phyloP scores from a whole-genome alignment of 2,797 vertebrate species.

The Kryptolebias ocellatus region DNA sequence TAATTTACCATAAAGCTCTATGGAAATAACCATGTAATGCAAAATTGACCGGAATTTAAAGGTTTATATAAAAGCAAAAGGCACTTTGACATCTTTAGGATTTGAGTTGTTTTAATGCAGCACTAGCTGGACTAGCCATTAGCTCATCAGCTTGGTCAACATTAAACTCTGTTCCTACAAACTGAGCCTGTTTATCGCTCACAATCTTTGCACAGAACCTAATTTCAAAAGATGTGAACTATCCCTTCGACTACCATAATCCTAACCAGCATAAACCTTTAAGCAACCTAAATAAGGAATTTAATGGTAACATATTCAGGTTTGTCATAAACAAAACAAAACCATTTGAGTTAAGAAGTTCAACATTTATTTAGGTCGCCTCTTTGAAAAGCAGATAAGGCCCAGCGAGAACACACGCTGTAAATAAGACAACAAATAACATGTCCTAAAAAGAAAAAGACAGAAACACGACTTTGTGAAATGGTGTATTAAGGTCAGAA shows the following conservation, averaged over 20 bases:
- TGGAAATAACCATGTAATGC: no score
- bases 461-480: conserved; percentile 12
- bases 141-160: no score
- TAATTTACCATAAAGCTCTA: no score
- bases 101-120: no score
- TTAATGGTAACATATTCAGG: not conserved
- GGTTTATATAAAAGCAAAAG: no score
- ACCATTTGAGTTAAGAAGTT: not conserved
- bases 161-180: no score
- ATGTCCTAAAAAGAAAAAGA: conserved; percentile 21
- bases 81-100: no score
- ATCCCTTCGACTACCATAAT: not conserved
- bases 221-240: no score
- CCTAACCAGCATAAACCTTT: not conserved
- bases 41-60: no score
- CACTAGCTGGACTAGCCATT: no score
- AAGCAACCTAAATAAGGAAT: not conserved
- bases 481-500: conserved; percentile 27
- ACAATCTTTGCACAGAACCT: no score
- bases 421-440: conserved; percentile 12
- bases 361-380: conserved; percentile 25
- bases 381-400: conserved; percentile 8
- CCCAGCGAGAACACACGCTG: conserved; percentile 19
- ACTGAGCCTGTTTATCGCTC: no score
- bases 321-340: not conserved